Base-by-base conservation (phyloP, 2,113 vertebrate species). In the Heliornis fulica region DNA sequence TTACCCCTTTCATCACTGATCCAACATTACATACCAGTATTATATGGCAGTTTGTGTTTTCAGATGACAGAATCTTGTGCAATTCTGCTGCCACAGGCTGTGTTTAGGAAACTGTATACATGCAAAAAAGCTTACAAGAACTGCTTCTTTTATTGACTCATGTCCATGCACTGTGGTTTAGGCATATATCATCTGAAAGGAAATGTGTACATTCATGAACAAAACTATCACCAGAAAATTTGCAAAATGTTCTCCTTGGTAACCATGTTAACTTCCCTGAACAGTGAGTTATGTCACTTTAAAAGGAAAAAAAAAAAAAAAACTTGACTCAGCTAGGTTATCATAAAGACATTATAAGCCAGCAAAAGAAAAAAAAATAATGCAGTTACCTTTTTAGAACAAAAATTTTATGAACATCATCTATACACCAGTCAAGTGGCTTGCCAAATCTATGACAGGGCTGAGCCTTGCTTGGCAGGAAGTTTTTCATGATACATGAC, bases 111-210 rank as follows among this genome's bases (percentile, higher is more conserved):
- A 25, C 46, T 46, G 3, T 83, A n/a, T 7, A 50, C 38, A 86
- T 89, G n/a, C 45, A 64, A 48, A 38, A 3, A 77, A 53, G 20
- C 32, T 87, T 74, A 20, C 32, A 96, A 70, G 29, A 95, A 92
- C 75, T 93, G 75, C 46, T 96, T 94, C 89, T 75, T 93, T 94
- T 95, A 96, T 77, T 94, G 92, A 95, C 84, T 96, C 90, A 74
- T 77, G 40, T 88, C 95, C 92, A 94, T 87, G 63, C 54, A 85
- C 29, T 93, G 92, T 83, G 82, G 90, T 94, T 90, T 91, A 83
- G 29, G 54, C 38, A 74, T 25, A 38, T n/a, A 81, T 40, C 34
- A 20, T 88, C 71, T 72, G 70, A 77, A 94, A 93, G 75, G 93
- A 94, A 95, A 83, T 36, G 41, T 60, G n/a, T 83, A 16, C 25